Percentiles rank a stretch among this genome's conserved stretches.
Conservation (phyloP, 2,113 vertebrate species). For the Melanocharis versteri region DNA sequence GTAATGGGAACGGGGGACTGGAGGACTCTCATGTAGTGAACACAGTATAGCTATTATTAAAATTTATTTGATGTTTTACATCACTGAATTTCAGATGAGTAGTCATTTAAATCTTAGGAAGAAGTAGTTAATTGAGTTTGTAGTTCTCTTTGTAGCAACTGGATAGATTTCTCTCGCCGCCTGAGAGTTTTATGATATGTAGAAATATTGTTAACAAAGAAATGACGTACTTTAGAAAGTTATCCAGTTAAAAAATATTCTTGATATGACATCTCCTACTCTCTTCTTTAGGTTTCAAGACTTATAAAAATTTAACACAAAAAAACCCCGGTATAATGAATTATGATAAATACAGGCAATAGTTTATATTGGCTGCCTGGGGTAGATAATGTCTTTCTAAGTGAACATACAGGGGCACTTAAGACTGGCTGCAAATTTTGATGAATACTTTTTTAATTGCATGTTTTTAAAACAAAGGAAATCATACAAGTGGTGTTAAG, state of each 20-base stretch:
- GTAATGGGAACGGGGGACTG: not conserved
- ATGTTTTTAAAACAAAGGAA: not conserved
- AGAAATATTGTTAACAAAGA: not conserved
- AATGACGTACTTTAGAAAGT: not conserved
- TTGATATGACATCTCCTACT: not conserved
- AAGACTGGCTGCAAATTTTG: not conserved
- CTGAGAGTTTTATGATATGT: not conserved
- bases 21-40: not conserved
- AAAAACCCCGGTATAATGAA: not conserved
- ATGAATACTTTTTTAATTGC: not conserved
- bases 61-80: slow-evolving; percentile 28
- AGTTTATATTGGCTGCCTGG: not conserved
- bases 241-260: not conserved
- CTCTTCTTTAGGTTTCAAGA: not conserved
- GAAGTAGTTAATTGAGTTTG: not conserved
- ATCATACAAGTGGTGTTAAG: not conserved
- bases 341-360: not conserved
- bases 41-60: not conserved
- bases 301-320: not conserved
- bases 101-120: not conserved
- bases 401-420: not conserved
- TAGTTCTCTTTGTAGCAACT: not conserved
- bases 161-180: not conserved
- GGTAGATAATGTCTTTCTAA: not conserved
- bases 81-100: not conserved